Conservation (phyloP, 2,113 vertebrate genomes). For the Talpa occidentalis region DNA sequence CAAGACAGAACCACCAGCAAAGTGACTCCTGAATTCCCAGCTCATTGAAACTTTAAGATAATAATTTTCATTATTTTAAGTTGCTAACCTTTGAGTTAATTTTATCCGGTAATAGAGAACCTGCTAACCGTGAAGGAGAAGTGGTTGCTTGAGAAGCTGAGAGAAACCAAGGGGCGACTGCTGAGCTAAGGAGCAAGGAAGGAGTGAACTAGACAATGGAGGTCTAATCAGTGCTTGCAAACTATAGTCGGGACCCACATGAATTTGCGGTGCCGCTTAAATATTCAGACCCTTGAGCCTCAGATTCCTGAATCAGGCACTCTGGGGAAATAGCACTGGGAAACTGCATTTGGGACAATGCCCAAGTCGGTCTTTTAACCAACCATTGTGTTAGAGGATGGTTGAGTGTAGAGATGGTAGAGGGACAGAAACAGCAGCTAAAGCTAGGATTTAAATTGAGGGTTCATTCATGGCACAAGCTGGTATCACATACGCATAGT, state of each 20-base stretch:
- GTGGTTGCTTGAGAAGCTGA: not conserved
- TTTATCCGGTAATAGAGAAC: not conserved
- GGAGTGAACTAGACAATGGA: not conserved
- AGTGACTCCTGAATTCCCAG: not conserved
- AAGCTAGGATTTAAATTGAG: not conserved
- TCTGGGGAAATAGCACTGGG: not conserved
- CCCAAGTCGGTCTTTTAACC: not conserved
- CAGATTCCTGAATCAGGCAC: not conserved
- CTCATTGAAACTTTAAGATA: not conserved
- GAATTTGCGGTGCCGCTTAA: not conserved
- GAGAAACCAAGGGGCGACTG: not conserved
- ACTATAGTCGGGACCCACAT: not conserved
- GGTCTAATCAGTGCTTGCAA: not conserved
- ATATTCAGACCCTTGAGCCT: not conserved
- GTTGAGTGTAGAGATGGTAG: not conserved
- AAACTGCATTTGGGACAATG: not conserved
- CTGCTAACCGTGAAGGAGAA: not conserved
- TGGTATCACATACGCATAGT: not conserved
- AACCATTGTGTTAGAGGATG: not conserved
- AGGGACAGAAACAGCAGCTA: not conserved
- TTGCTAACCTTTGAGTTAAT: not conserved
- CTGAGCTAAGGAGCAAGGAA: not conserved
- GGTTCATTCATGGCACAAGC: not conserved
- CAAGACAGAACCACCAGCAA: not conserved
- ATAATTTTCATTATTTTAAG: not conserved